These are phyloP conservation scores for Colletes collaris DNA, from an alignment of 2,888 invertebrate species.

Conservation along the genomic window DNA sequence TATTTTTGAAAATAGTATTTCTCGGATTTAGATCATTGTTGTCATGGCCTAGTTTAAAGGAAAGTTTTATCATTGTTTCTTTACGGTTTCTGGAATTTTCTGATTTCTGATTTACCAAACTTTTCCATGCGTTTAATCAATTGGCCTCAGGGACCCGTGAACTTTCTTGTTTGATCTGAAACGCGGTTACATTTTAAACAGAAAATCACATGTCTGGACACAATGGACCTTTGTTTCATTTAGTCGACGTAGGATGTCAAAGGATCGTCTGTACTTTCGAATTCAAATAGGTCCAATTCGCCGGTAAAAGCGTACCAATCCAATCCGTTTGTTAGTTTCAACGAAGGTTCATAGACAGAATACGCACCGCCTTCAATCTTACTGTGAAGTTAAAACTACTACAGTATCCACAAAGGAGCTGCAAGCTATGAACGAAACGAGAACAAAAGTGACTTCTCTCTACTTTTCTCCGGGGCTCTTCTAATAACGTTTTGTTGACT, in stretches of 20 bases:
- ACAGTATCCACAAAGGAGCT: slow-evolving; percentile 19
- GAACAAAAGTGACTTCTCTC: slow-evolving; percentile 7
- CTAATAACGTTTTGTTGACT: slow-evolving; percentile 33
- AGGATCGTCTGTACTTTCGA: slow-evolving; percentile 49
- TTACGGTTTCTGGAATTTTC: too few relatives aligned
- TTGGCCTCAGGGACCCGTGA: not conserved
- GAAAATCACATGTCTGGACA: slow-evolving; percentile 8
- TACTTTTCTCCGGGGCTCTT: slow-evolving; percentile 14
- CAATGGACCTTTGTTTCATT: slow-evolving; percentile 55
- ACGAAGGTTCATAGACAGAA: slow-evolving; percentile 21
- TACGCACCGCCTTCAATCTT: slow-evolving; percentile 41
- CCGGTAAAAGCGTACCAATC: slow-evolving; percentile 36
- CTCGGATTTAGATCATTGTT: too few relatives aligned
- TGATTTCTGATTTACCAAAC: too few relatives aligned
- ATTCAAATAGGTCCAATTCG: slow-evolving; percentile 52
- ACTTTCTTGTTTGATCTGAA: slow-evolving; percentile 11
- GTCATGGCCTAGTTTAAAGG: too few relatives aligned
- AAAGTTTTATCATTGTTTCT: too few relatives aligned
- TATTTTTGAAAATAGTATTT: too few relatives aligned
- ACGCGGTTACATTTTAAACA: slow-evolving; percentile 26
- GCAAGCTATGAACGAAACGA: slow-evolving; percentile 5
- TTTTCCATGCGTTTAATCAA: too few relatives aligned
- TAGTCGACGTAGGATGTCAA: slow-evolving; percentile 51
- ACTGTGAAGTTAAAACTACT: slow-evolving; percentile 33
- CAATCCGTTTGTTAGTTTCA: slow-evolving; percentile 11